These are phyloP conservation scores for Chamaea fasciata DNA, from an alignment of 2,113 vertebrate species.

Conservation along the genomic window DNA sequence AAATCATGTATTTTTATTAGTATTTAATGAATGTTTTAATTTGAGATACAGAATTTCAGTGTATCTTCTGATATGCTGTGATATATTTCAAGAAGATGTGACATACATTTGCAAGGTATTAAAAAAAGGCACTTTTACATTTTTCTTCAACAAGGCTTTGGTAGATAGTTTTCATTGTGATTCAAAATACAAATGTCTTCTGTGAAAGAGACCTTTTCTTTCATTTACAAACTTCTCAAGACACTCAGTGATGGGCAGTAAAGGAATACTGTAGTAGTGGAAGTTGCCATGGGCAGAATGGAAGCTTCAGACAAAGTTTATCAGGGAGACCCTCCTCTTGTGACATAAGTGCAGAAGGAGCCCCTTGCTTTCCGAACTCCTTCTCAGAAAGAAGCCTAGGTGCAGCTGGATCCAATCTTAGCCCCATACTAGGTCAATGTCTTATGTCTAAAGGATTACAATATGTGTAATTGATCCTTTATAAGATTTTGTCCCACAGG, in stretches of 20 bases:
- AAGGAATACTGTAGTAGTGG: not conserved
- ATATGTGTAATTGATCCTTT: not conserved
- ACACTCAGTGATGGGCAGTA: not conserved
- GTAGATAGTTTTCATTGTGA: not conserved
- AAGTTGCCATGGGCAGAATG: not conserved
- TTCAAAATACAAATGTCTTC: not conserved
- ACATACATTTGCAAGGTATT: not conserved
- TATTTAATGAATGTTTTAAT: not conserved
- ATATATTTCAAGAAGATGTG: not conserved
- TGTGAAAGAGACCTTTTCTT: not conserved
- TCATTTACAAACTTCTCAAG: not conserved
- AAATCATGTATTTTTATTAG: not conserved
- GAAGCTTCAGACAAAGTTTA: not conserved
- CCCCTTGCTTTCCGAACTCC: not conserved
- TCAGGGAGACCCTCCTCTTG: not conserved
- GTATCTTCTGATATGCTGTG: not conserved
- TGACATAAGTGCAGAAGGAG: not conserved
- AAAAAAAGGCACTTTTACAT: not conserved
- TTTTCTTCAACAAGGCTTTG: not conserved
- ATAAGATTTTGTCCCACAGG: not conserved
- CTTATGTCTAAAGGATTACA: not conserved
- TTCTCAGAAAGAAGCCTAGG: not conserved
- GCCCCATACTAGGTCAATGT: not conserved
- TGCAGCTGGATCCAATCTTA: not conserved
- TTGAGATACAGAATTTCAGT: not conserved